These are phyloP conservation scores for Orestias chungarensis DNA, from an alignment of 2,797 vertebrate species.

Conservation along the genomic window DNA sequence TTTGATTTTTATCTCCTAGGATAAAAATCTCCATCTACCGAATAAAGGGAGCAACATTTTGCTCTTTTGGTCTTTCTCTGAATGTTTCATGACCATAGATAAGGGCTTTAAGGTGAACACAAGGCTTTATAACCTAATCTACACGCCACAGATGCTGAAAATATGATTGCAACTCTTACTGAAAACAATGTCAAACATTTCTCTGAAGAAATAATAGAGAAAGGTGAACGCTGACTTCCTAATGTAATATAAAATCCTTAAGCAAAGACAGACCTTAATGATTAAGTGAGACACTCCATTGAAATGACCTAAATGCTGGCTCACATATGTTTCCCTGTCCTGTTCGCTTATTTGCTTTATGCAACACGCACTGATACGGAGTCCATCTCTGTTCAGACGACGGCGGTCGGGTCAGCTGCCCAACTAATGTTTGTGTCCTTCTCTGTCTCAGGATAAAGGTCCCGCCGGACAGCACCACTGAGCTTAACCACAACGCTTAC, in stretches of 20 bases:
- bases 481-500: conserved; percentile 97
- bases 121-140: too few relatives aligned
- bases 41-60: too few relatives aligned
- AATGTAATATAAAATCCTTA: too few relatives aligned
- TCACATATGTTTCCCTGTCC: not conserved
- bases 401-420: not conserved
- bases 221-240: too few relatives aligned
- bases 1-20: too few relatives aligned
- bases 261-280: not conserved
- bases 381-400: not conserved
- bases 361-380: not conserved
- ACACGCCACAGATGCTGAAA: too few relatives aligned
- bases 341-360: not conserved
- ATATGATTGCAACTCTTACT: not conserved
- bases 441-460: conserved; percentile 86
- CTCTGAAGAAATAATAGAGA: too few relatives aligned
- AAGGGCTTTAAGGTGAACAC: too few relatives aligned
- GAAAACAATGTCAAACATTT: not conserved
- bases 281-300: not conserved
- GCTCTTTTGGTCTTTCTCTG: too few relatives aligned
- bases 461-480: conserved; percentile 93
- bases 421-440: conserved; percentile 8
- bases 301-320: not conserved
- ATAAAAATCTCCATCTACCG: too few relatives aligned
- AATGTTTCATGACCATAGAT: too few relatives aligned